phyloP scores from a whole-genome alignment of 2,113 vertebrate genomes.

The Pedionomus torquatus region DNA sequence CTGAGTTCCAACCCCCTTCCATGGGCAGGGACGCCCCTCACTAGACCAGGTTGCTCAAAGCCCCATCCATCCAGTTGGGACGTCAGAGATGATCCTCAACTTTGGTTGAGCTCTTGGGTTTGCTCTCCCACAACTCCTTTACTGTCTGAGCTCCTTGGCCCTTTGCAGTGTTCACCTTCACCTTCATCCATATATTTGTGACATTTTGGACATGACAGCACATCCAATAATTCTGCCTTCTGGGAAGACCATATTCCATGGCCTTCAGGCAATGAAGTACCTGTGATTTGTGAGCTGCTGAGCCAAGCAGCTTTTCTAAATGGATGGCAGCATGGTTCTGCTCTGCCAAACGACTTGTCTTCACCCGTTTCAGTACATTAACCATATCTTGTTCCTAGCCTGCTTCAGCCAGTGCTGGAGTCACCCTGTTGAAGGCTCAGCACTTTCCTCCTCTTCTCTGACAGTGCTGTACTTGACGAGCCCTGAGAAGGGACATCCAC shows the following conservation, averaged over 20 bases:
- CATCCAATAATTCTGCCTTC: neutral
- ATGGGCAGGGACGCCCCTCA: too few species aligned
- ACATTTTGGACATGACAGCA: neutral
- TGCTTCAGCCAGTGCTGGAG: neutral
- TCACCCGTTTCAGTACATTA: neutral
- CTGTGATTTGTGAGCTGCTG: neutral
- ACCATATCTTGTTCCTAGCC: neutral
- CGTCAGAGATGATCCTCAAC: neutral
- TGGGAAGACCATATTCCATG: neutral
- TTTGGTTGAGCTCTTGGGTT: neutral
- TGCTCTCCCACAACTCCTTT: rapidly evolving
- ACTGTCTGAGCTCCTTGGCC: neutral
- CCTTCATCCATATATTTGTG: neutral
- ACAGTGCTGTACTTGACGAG: neutral
- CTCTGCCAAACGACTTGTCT: slow-evolving; percentile 1
- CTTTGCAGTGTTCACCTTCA: neutral
- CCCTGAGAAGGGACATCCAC: neutral
- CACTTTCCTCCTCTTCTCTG: neutral
- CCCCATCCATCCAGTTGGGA: too few species aligned
- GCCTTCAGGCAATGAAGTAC: neutral
- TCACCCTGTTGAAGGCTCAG: neutral
- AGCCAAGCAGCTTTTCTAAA: neutral
- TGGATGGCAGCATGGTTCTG: neutral
- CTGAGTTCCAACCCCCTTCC: too few species aligned
- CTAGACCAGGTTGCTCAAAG: too few species aligned